phyloP scores from a whole-genome alignment of 2,888 invertebrate genomes.

The Mimas tiliae region DNA sequence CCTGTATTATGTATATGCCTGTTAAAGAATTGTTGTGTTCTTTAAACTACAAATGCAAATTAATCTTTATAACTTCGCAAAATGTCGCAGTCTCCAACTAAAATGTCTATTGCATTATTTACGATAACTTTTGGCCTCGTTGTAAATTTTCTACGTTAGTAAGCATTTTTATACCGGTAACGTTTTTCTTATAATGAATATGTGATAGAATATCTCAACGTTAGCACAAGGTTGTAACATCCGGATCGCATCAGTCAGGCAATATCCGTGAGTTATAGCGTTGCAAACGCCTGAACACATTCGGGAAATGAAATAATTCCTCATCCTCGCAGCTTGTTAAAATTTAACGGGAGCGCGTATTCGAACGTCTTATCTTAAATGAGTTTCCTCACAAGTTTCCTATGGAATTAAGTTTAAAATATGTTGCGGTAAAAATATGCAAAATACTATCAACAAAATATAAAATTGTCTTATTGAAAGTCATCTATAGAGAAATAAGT shows the following conservation, averaged over 20 bases:
- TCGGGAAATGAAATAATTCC: constrained; percentile 65
- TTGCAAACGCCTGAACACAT: constrained; percentile 46
- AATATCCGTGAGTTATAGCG: constrained; percentile 62
- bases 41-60: not conserved
- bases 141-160: no score
- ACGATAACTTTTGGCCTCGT: no score
- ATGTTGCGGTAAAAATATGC: no score
- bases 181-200: constrained; percentile 30
- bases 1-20: constrained; percentile 8
- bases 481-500: no score
- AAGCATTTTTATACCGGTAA: no score
- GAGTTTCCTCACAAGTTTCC: no score
- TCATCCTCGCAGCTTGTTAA: constrained; percentile 56
- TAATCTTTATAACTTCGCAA: not conserved
- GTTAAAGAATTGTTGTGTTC: constrained; percentile 33
- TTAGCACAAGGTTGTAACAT: constrained; percentile 57
- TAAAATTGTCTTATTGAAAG: no score
- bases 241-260: constrained; percentile 69
- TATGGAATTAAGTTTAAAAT: no score
- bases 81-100: not conserved
- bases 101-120: not conserved
- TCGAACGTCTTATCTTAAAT: constrained; percentile 1
- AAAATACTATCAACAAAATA: no score
- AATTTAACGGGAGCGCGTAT: constrained; percentile 28
- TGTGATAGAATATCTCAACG: constrained; percentile 52